A percentile compares a stretch with the other conserved stretches of the same genome.
Evolutionary conservation across 2,888 invertebrate species (phyloP).

Genomic region (Andrena chrysosceles): DNA sequence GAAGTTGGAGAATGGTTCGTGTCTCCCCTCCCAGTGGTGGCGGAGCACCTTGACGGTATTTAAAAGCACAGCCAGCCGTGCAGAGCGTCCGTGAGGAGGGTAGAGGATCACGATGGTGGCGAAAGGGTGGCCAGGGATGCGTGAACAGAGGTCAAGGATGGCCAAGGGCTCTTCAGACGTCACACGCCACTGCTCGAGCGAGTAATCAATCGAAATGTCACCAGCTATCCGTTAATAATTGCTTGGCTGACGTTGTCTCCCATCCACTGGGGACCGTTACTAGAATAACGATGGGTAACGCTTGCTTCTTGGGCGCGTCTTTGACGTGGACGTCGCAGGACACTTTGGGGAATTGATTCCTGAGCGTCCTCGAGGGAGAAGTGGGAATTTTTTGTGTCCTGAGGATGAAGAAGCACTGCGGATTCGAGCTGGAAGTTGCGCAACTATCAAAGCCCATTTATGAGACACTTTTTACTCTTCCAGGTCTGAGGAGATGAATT

Average conservation of each 20-base stretch:
- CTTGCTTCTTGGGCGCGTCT: not conserved
- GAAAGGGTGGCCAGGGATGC: conserved; percentile 44
- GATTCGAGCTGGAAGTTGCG: too few species aligned
- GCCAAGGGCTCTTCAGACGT: conserved; percentile 44
- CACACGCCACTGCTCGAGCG: conserved; percentile 11
- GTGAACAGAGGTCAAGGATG: conserved; percentile 51
- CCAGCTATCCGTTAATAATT: conserved; percentile 22
- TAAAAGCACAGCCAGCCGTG: conserved; percentile 38
- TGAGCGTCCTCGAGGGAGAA: too few species aligned
- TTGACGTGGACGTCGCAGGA: not conserved
- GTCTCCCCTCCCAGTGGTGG: too few species aligned
- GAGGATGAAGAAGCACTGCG: too few species aligned
- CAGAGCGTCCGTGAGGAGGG: conserved; percentile 34
- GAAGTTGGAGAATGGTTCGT: too few species aligned
- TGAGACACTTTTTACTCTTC: not conserved
- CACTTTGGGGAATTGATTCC: too few species aligned
- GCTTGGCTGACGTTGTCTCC: not conserved
- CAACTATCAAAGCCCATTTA: too few species aligned
- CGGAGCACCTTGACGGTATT: conserved; percentile 25
- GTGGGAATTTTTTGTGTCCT: too few species aligned
- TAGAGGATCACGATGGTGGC: conserved; percentile 27
- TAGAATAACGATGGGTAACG: not conserved
- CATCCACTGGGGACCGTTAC: not conserved
- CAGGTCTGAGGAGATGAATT: not conserved
- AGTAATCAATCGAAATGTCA: conserved; percentile 30